phyloP scores from a whole-genome alignment of 2,888 invertebrate genomes.

The Timema cristinae region DNA sequence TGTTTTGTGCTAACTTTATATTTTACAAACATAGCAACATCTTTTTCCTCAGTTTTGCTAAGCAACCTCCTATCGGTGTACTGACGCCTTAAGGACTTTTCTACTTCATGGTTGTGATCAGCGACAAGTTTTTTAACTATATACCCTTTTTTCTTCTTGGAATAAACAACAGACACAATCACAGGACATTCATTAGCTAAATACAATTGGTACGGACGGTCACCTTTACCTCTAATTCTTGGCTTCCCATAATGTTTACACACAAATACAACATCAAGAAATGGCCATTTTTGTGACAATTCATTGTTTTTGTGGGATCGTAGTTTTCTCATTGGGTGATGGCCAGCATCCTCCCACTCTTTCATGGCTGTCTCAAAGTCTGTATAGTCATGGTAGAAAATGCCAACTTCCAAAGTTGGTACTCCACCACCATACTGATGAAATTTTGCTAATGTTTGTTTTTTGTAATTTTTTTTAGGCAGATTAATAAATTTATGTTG shows the following conservation, averaged over 20 bases:
- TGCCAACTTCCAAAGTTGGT: no score
- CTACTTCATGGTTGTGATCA: conserved; percentile 13
- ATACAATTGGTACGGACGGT: background rate
- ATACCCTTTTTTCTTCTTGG: conserved; percentile 4
- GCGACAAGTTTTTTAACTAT: conserved; percentile 1
- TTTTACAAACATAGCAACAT: conserved; percentile 10
- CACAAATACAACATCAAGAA: background rate
- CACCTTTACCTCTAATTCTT: conserved; percentile 4
- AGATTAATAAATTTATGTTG: no score
- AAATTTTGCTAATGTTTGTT: no score
- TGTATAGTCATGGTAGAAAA: no score
- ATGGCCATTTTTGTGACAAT: background rate
- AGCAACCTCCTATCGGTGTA: conserved; percentile 15
- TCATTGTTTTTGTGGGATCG: no score
- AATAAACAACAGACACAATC: background rate
- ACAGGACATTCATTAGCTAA: background rate
- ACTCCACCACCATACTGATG: no score
- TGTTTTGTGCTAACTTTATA: conserved; percentile 1
- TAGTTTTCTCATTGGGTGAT: no score
- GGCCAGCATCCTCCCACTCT: no score
- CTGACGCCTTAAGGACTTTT: background rate
- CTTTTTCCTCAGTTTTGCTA: background rate
- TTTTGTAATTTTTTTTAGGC: no score
- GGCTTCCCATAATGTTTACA: conserved; percentile 1
- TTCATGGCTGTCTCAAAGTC: no score